Conservation (phyloP, 2,113 vertebrate species). For the Melospiza georgiana region DNA sequence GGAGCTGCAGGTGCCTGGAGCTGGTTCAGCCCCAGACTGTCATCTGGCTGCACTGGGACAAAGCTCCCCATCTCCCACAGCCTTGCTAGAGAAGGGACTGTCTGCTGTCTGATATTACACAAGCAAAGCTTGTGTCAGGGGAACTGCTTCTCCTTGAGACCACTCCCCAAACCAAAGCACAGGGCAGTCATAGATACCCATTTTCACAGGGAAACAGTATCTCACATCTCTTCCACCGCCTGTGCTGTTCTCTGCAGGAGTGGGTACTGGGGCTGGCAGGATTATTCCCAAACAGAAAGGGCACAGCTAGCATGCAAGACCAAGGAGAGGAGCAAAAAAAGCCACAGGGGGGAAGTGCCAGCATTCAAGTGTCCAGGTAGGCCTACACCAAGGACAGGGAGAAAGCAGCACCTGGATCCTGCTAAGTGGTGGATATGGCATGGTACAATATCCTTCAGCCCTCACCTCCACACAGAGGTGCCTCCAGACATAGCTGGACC, state of each 20-base stretch:
- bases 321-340: not conserved
- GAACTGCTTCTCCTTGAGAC: not conserved
- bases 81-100: not conserved
- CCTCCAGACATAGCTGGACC: not conserved
- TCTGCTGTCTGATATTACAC: not conserved
- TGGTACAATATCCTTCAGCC: not conserved
- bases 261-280: not conserved
- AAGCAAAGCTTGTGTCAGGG: not conserved
- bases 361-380: not conserved
- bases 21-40: not conserved
- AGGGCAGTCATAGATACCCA: not conserved
- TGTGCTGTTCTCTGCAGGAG: not conserved
- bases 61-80: not conserved
- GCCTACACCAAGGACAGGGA: not conserved
- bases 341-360: accelerated
- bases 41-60: not conserved
- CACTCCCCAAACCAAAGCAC: not conserved
- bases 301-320: not conserved
- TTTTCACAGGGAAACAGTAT: not conserved
- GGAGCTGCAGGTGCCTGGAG: not conserved
- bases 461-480: not conserved
- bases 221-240: not conserved
- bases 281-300: not conserved
- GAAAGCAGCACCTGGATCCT: not conserved
- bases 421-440: not conserved